phyloP scores from a whole-genome alignment of 2,888 invertebrate species.

The Heteropelma amictum region DNA sequence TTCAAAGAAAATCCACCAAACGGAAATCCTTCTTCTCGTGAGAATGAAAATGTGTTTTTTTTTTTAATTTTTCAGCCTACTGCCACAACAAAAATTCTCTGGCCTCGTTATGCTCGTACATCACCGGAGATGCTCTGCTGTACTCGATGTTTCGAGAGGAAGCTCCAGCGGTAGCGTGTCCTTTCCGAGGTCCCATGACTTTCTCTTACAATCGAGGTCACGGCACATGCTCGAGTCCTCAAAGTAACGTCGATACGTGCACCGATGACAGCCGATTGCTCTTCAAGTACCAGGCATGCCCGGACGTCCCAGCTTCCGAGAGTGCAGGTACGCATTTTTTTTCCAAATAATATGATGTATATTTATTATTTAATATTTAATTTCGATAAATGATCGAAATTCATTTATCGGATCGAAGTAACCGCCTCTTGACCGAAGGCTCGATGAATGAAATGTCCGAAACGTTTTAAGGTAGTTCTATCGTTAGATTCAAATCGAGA shows the following conservation, averaged over 20 bases:
- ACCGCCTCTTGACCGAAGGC: too few species aligned
- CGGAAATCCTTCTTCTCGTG: neutral
- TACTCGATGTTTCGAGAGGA: slow-evolving; percentile 94
- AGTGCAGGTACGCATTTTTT: slow-evolving; percentile 85
- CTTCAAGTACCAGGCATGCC: slow-evolving; percentile 95
- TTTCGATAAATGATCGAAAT: neutral
- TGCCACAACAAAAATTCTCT: slow-evolving; percentile 87
- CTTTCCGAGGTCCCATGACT: slow-evolving; percentile 91
- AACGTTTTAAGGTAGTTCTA: too few species aligned
- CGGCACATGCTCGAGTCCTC: slow-evolving; percentile 92
- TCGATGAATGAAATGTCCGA: too few species aligned
- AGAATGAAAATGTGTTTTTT: neutral
- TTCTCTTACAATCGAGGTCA: slow-evolving; percentile 96
- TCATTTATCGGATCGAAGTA: too few species aligned
- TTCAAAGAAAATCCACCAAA: neutral
- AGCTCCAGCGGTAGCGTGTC: slow-evolving; percentile 93
- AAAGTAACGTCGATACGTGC: slow-evolving; percentile 95
- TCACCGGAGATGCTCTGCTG: slow-evolving; percentile 92
- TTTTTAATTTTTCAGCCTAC: slow-evolving; percentile 81
- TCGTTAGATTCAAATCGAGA: too few species aligned
- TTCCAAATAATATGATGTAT: neutral
- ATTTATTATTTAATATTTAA: neutral
- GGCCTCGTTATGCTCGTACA: slow-evolving; percentile 89
- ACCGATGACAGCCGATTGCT: slow-evolving; percentile 94
- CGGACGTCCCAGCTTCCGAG: slow-evolving; percentile 93